Conservation (phyloP, 1,140 invertebrate species). For the Forficula auricularia region DNA sequence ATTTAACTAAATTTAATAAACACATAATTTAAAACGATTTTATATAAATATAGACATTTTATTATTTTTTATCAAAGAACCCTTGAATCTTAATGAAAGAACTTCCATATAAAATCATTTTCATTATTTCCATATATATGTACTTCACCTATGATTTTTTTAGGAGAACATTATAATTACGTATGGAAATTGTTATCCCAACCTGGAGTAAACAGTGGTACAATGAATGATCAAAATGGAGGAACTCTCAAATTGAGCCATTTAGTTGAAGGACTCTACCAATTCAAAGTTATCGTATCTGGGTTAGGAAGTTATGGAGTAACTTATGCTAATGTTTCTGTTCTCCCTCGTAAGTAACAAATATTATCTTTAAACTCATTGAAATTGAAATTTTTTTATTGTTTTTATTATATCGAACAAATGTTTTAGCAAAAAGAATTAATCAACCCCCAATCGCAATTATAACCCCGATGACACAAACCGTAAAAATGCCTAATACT, state of each 20-base stretch:
- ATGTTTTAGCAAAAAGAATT: slow-evolving; percentile 47
- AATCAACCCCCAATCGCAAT: slow-evolving; percentile 73
- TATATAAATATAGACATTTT: too few relatives aligned
- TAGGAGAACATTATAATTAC: slow-evolving; percentile 61
- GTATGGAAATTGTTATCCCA: slow-evolving; percentile 71
- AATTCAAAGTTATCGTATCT: slow-evolving; percentile 71
- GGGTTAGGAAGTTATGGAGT: slow-evolving; percentile 57
- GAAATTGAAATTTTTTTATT: slow-evolving; percentile 1
- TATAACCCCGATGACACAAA: slow-evolving; percentile 65
- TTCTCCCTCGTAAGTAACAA: slow-evolving; percentile 48
- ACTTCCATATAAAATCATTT: not conserved
- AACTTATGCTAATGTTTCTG: slow-evolving; percentile 78
- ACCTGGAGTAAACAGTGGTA: slow-evolving; percentile 49
- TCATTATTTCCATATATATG: slow-evolving; percentile 7
- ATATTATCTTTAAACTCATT: not conserved
- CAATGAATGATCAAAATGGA: slow-evolving; percentile 73
- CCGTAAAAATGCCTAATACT: slow-evolving; percentile 73
- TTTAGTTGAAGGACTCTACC: slow-evolving; percentile 68
- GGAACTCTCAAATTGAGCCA: slow-evolving; percentile 55
- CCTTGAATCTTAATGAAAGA: not conserved
- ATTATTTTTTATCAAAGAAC: slow-evolving; percentile 1
- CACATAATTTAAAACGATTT: too few relatives aligned
- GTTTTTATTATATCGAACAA: not conserved
- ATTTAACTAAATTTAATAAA: too few relatives aligned
- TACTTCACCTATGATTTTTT: slow-evolving; percentile 7